Evolutionary conservation across 2,888 invertebrate genomes (phyloP).

Genomic region (Tinea pellionella): DNA sequence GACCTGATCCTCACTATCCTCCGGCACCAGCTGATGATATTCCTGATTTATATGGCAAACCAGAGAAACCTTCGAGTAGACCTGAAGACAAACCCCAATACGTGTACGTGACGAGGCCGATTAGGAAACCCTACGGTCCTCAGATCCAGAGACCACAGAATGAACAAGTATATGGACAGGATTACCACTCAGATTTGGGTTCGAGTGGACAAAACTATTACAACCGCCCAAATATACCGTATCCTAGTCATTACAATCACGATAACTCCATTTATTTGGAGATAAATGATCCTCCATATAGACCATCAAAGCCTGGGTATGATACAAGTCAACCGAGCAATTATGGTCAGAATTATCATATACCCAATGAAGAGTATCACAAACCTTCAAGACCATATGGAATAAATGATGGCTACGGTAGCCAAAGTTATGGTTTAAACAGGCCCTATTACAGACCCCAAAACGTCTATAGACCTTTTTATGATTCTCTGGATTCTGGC

Average conservation of each 20-base stretch:
- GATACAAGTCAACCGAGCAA: slow-evolving; percentile 13
- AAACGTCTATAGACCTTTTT: slow-evolving; percentile 10
- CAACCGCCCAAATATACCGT: no score
- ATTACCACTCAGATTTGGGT: background rate
- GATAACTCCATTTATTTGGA: slow-evolving; percentile 48
- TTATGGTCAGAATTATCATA: slow-evolving; percentile 23
- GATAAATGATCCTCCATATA: slow-evolving; percentile 46
- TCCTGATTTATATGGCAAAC: slow-evolving; percentile 27
- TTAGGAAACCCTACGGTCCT: slow-evolving; percentile 35
- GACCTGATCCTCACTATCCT: slow-evolving; percentile 33
- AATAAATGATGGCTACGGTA: slow-evolving; percentile 21
- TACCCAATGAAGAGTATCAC: background rate
- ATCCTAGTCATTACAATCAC: slow-evolving; percentile 27
- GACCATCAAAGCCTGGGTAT: slow-evolving; percentile 29
- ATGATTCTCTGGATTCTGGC: background rate
- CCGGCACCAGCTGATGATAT: slow-evolving; percentile 27
- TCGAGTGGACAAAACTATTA: background rate
- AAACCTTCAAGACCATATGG: background rate
- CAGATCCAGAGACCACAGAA: slow-evolving; percentile 20
- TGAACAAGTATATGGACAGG: slow-evolving; percentile 24
- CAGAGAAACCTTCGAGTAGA: slow-evolving; percentile 23
- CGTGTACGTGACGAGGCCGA: slow-evolving; percentile 45
- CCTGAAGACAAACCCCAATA: slow-evolving; percentile 43
- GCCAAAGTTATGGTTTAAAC: slow-evolving; percentile 18
- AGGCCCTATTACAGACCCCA: slow-evolving; percentile 16